Evolutionary conservation across 2,888 invertebrate genomes (phyloP).

Genomic region (Ophion slaviceki): DNA sequence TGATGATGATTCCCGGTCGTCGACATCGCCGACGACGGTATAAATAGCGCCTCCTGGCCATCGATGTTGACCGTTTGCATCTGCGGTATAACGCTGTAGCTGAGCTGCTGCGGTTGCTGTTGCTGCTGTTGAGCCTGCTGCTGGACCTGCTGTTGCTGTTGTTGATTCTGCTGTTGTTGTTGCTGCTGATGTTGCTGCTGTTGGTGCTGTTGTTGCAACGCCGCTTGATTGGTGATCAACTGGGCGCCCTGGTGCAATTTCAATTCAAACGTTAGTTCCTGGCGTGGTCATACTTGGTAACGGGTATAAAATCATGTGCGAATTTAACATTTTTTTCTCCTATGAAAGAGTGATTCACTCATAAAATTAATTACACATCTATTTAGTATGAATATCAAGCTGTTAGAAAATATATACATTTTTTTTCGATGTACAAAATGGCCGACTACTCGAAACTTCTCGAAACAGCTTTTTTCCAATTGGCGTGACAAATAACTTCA

Average conservation of each 20-base stretch:
- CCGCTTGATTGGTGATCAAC: constrained; percentile 78
- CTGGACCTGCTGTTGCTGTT: constrained; percentile 82
- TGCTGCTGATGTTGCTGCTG: constrained; percentile 84
- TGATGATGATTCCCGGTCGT: constrained; percentile 83
- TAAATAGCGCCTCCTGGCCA: constrained; percentile 96
- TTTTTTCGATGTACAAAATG: too few relatives aligned
- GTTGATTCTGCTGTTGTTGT: constrained; percentile 80
- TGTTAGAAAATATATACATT: too few relatives aligned
- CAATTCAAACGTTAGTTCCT: not conserved
- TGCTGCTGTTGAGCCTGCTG: constrained; percentile 84
- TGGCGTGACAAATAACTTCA: too few relatives aligned
- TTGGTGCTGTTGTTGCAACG: constrained; percentile 82
- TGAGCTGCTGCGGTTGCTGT: constrained; percentile 85
- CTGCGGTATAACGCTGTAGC: constrained; percentile 87
- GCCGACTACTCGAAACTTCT: too few relatives aligned
- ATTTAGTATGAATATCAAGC: too few relatives aligned
- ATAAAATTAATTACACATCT: too few relatives aligned
- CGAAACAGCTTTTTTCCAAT: too few relatives aligned
- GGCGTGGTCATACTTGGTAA: not conserved
- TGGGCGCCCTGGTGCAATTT: constrained; percentile 77
- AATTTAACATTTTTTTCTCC: too few relatives aligned
- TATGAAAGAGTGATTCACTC: not conserved
- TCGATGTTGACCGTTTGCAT: constrained; percentile 97
- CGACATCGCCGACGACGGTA: constrained; percentile 90
- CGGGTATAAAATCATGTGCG: too few relatives aligned